Conservation (phyloP, 2,797 vertebrate species). For the Platyrinchus mystaceus region DNA sequence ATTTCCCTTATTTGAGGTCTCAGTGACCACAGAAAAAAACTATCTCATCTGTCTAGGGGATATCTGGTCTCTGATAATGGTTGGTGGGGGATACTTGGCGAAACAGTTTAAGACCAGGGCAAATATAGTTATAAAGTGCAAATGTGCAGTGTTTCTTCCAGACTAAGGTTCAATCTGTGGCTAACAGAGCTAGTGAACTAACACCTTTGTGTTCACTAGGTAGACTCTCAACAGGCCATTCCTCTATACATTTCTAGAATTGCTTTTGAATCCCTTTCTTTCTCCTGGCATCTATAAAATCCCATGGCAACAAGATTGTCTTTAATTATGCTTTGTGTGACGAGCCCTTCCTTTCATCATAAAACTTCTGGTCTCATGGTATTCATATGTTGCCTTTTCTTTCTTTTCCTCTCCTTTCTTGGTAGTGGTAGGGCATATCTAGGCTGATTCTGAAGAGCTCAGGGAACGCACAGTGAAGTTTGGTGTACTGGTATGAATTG, state of each 20-base stretch:
- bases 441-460: background rate
- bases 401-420: background rate
- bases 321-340: background rate
- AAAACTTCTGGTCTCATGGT: background rate
- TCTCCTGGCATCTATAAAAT: background rate
- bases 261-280: background rate
- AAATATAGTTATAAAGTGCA: background rate
- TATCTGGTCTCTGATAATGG: background rate
- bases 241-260: background rate
- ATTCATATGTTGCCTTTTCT: background rate
- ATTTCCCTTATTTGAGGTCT: background rate
- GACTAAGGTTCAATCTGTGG: background rate
- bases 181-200: background rate
- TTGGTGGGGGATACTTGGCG: background rate
- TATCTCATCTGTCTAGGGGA: background rate
- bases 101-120: background rate
- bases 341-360: background rate
- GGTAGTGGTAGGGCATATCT: background rate
- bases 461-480: background rate
- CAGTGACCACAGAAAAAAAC: background rate
- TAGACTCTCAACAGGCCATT: background rate
- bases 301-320: background rate
- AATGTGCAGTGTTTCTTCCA: background rate
- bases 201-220: background rate
- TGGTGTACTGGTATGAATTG: background rate